phyloP scores from a whole-genome alignment of 1,140 invertebrate genomes.

The Adoxophyes honmai region DNA sequence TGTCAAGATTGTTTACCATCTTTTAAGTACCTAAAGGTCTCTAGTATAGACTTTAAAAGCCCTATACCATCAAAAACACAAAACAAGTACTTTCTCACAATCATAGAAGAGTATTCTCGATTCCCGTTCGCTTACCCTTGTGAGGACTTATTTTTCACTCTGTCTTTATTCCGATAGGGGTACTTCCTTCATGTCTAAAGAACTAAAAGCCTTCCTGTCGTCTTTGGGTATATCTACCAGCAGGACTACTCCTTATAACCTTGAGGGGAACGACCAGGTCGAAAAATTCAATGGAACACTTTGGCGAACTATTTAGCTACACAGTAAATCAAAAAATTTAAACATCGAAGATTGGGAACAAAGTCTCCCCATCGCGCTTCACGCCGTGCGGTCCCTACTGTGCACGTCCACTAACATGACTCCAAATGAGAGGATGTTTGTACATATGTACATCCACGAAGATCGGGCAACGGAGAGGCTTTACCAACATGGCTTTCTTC shows the following conservation, averaged over 20 bases:
- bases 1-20: no score
- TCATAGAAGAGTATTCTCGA: no score
- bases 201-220: conserved; percentile 21
- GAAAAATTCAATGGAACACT: no score
- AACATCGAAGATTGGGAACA: no score
- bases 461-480: conserved; percentile 21
- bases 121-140: conserved; percentile 33
- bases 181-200: conserved; percentile 19
- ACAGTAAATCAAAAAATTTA: no score
- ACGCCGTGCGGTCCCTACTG: conserved; percentile 26
- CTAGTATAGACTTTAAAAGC: no score
- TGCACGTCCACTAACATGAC: conserved; percentile 30
- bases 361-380: conserved; percentile 17
- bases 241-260: conserved; percentile 21
- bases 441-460: conserved; percentile 21
- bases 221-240: no score
- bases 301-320: no score
- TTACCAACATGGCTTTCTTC: conserved; percentile 26
- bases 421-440: conserved; percentile 31
- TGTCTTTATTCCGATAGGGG: conserved; percentile 27
- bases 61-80: no score
- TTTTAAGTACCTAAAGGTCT: no score
- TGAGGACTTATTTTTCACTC: conserved; percentile 19
- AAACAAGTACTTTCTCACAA: no score
- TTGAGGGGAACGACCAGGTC: conserved; percentile 14